Evolutionary conservation across 2,797 vertebrate species (phyloP).

Genomic region (Hippocampus kuda): DNA sequence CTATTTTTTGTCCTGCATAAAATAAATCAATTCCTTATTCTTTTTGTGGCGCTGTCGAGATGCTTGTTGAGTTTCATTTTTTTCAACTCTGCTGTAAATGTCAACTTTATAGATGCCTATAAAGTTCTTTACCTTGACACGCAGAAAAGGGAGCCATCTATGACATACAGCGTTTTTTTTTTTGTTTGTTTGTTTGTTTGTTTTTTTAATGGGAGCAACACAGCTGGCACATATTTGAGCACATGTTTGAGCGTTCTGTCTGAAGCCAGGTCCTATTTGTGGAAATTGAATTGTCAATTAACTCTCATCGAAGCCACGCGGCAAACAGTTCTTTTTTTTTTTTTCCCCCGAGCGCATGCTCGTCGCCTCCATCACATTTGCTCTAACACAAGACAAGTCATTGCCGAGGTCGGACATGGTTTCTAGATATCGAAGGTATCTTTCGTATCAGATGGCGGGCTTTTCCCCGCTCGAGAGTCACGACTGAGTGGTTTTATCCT

Average conservation of each 20-base stretch:
- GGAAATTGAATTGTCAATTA: not conserved
- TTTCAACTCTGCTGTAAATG: no score
- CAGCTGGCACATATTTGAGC: not conserved
- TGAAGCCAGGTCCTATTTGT: not conserved
- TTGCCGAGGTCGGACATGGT: not conserved
- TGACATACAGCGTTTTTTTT: not conserved
- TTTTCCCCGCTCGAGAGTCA: no score
- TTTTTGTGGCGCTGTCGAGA: no score
- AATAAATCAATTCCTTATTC: not conserved
- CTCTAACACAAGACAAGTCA: slow-evolving; percentile 3
- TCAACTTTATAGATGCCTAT: not conserved
- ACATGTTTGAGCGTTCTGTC: not conserved
- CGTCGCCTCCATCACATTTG: not conserved
- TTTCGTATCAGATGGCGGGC: not conserved
- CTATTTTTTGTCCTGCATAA: no score
- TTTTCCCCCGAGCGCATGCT: not conserved
- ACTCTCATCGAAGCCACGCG: not conserved
- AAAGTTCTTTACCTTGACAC: not conserved
- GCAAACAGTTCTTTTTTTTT: no score
- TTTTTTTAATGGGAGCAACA: not conserved
- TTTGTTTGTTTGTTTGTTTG: not conserved
- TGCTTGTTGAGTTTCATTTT: no score
- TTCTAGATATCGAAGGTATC: not conserved
- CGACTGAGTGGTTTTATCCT: not conserved
- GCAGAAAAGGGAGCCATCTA: not conserved